These are phyloP conservation scores for Rhinella marina DNA, from an alignment of 2,797 vertebrate species.

Conservation along the genomic window DNA sequence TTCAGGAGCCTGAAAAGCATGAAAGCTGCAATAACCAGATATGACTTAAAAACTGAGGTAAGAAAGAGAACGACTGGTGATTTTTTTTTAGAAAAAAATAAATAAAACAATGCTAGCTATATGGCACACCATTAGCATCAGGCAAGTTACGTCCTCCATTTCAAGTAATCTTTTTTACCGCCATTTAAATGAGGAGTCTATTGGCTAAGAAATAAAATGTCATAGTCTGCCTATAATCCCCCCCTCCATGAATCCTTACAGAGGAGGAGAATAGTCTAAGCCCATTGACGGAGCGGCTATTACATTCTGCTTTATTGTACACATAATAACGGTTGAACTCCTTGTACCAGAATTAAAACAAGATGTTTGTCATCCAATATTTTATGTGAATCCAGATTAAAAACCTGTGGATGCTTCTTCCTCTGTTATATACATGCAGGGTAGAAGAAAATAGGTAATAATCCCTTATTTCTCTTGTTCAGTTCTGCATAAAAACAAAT, in stretches of 20 bases:
- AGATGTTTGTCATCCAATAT: conserved; percentile 34
- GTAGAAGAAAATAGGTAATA: neutral
- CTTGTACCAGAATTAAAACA: conserved; percentile 4
- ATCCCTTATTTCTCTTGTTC: conserved; percentile 10
- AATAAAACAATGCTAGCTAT: too few species aligned
- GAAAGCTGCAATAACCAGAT: too few species aligned
- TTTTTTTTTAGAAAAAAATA: neutral
- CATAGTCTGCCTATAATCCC: neutral
- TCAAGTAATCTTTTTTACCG: neutral
- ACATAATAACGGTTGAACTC: conserved; percentile 39
- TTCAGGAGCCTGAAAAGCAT: too few species aligned
- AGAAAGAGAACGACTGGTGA: neutral
- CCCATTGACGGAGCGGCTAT: conserved; percentile 7
- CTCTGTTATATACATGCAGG: neutral
- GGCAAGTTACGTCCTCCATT: neutral
- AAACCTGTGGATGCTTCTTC: conserved; percentile 14
- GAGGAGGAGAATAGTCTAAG: neutral
- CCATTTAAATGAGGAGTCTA: conserved; percentile 3
- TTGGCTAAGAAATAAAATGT: neutral
- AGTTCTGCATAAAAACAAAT: conserved; percentile 7
- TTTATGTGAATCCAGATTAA: conserved; percentile 42
- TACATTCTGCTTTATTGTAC: conserved; percentile 27
- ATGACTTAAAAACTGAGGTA: too few species aligned
- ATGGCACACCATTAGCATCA: neutral
- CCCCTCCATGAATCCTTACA: conserved; percentile 1